These are phyloP conservation scores for Acanthosepion lycidas DNA, from an alignment of 2,888 invertebrate genomes.

Conservation along the genomic window DNA sequence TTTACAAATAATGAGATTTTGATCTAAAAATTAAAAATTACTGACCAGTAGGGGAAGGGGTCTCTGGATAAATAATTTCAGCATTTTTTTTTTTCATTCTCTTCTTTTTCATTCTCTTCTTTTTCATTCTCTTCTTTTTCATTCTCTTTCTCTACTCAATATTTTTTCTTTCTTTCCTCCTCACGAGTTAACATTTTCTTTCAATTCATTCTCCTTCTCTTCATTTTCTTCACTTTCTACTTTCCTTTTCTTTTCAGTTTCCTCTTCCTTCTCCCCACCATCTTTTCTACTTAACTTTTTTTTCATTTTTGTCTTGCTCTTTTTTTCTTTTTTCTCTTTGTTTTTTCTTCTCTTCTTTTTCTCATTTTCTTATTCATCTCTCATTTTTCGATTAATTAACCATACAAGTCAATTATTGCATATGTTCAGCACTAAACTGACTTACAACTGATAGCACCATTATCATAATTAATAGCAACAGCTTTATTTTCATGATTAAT, in stretches of 20 bases:
- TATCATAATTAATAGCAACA: not conserved
- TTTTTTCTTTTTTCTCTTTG: not conserved
- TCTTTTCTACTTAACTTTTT: not conserved
- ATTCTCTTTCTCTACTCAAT: not conserved
- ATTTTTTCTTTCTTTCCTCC: not conserved
- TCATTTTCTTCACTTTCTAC: not conserved
- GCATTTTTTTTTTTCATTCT: not conserved
- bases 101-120: not conserved
- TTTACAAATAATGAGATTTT: not conserved
- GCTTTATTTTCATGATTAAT: slow-evolving; percentile 13
- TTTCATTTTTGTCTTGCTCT: not conserved
- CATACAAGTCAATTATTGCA: not conserved
- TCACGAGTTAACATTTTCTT: not conserved
- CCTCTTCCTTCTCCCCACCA: not conserved
- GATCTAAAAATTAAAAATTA: not conserved
- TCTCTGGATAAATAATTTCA: not conserved
- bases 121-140: too few species aligned
- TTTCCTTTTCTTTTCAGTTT: not conserved
- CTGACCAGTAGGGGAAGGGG: not conserved
- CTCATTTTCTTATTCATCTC: not conserved
- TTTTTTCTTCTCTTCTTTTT: not conserved
- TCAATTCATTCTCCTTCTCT: not conserved
- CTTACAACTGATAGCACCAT: slow-evolving; percentile 18
- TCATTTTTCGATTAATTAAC: not conserved
- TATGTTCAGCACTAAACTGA: not conserved